Percentiles rank a stretch among this genome's conserved stretches.
phyloP scores from a whole-genome alignment of 2,797 vertebrate species.

The Tragelaphus oryx region DNA sequence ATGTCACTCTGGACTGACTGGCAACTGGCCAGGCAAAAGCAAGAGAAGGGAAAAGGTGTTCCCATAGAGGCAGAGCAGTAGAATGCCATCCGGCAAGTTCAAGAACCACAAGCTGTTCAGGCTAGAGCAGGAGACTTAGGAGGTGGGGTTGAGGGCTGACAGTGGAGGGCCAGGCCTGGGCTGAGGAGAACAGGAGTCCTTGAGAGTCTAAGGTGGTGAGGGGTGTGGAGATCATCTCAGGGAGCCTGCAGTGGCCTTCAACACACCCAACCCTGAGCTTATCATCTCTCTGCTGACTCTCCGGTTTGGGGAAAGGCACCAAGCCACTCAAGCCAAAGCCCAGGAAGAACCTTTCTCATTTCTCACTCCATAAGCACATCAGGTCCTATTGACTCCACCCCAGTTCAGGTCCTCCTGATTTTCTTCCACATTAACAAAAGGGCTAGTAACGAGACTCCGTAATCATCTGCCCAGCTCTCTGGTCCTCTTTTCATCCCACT shows the following conservation, averaged over 20 bases:
- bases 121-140: neutral
- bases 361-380: neutral
- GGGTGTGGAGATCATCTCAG: neutral
- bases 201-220: neutral
- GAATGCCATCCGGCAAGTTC: neutral
- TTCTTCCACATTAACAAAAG: neutral
- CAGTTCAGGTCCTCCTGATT: neutral
- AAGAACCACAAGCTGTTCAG: neutral
- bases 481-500: neutral
- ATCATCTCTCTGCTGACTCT: neutral
- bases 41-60: neutral
- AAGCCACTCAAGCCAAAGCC: neutral
- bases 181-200: neutral
- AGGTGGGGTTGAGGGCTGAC: neutral
- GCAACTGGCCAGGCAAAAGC: neutral
- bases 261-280: neutral
- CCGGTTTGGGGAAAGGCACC: neutral
- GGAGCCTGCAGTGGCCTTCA: neutral
- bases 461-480: neutral
- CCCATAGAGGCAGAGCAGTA: neutral
- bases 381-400: neutral
- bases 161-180: neutral
- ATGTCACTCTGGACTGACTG: neutral
- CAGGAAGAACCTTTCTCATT: neutral
- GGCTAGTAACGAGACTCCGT: neutral